These are phyloP conservation scores for Oreochromis spilurus DNA, from an alignment of 2,113 vertebrate species.

Conservation along the genomic window DNA sequence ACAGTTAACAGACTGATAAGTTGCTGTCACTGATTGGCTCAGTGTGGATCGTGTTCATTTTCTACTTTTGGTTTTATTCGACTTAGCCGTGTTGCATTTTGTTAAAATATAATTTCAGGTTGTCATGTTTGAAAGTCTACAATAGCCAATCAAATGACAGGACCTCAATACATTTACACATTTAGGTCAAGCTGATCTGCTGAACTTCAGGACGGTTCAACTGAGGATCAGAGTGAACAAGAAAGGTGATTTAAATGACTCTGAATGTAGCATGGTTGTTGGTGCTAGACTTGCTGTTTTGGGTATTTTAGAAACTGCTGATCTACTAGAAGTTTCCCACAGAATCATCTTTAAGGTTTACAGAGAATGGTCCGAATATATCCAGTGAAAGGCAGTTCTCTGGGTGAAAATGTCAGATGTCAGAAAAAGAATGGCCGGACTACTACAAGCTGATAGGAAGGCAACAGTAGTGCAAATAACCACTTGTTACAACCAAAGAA, in stretches of 20 bases:
- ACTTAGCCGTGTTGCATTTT: not conserved
- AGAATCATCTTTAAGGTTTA: not conserved
- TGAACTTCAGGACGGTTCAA: not conserved
- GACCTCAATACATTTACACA: fast-evolving
- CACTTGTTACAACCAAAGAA: not conserved
- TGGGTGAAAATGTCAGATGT: not conserved
- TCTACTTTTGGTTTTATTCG: not conserved
- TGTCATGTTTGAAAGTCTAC: not conserved
- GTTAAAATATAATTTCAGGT: not conserved
- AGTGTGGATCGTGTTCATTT: not conserved
- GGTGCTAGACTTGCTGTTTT: fast-evolving
- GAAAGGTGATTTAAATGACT: not conserved
- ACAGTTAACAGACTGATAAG: not conserved
- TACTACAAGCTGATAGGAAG: not conserved
- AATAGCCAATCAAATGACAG: not conserved
- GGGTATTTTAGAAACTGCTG: not conserved
- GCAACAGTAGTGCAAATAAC: not conserved
- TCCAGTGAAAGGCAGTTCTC: not conserved
- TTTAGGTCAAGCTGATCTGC: not conserved
- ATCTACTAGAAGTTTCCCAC: not conserved
- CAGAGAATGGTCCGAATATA: not conserved
- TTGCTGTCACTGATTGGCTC: not conserved
- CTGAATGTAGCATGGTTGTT: no score
- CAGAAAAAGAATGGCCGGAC: not conserved
- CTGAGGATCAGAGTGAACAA: not conserved